Conservation (phyloP, 2,797 vertebrate species). For the Lepus townsendii region DNA sequence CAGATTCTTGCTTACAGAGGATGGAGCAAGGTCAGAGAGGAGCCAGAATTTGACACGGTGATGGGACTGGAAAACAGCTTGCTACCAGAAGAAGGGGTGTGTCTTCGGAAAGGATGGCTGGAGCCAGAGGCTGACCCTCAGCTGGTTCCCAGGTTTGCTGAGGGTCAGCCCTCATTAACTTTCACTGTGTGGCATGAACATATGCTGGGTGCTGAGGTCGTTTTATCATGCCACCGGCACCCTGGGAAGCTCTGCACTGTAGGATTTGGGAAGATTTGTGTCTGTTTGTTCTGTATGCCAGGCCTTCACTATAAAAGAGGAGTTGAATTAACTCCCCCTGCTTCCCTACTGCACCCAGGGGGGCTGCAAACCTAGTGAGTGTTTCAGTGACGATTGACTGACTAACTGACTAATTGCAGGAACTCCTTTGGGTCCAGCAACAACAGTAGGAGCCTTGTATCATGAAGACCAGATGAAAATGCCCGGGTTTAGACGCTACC, state of each 20-base stretch:
- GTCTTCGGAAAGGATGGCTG: slow-evolving; percentile 26
- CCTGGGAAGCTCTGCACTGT: background rate
- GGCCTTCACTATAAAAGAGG: slow-evolving; percentile 56
- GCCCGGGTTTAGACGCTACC: background rate
- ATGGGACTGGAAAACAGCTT: background rate
- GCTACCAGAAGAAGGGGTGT: background rate
- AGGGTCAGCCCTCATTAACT: slow-evolving; percentile 71
- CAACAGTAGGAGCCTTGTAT: background rate
- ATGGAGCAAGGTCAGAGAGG: background rate
- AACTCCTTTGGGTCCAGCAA: background rate
- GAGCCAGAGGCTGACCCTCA: slow-evolving; percentile 63
- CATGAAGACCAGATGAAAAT: background rate
- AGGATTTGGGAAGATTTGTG: slow-evolving; percentile 70
- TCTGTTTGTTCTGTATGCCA: slow-evolving; percentile 58
- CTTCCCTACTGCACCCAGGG: slow-evolving; percentile 35
- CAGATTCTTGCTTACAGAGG: background rate
- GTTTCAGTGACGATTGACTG: slow-evolving; percentile 39
- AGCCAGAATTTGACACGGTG: background rate
- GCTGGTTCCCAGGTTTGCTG: slow-evolving; percentile 62
- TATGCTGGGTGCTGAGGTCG: slow-evolving; percentile 32
- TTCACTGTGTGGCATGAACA: slow-evolving; percentile 66
- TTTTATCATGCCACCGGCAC: slow-evolving; percentile 46
- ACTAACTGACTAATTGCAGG: slow-evolving; percentile 65
- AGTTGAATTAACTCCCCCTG: background rate
- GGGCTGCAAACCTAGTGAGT: slow-evolving; percentile 68